Evolutionary conservation across 2,888 invertebrate genomes (phyloP), one percentile per base, ranked within the genome.

Genomic region (Tubiluchus corallicola): DNA sequence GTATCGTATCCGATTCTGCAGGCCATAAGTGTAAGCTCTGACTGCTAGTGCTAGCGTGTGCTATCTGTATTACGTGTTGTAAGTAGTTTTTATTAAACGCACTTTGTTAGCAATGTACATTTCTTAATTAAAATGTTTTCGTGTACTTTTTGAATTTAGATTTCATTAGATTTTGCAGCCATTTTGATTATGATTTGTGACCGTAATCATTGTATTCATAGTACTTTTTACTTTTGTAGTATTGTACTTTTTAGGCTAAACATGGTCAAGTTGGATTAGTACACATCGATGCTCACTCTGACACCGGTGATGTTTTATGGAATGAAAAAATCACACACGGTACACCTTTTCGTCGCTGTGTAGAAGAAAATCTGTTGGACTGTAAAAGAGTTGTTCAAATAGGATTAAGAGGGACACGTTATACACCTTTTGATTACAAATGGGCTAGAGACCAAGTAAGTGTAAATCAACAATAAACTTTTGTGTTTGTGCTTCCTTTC

Each of bases 281-380:
- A 3, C 64, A 65, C 45, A 52, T 65, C 1, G 64, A 65, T 48
- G 64, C 64, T 18, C 64, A 65, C 49, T 48, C 54, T 2, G 64
- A 65, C 48, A 57, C 58, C 0, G 55, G 50, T 20, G 62, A 63
- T 43, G 46, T 48, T 1, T 59, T 59, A 58, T 49, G 56, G 18
- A 59, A 57, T 1, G 58, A 57, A 43, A 55, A 54, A 50, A 58
- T 64, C 15, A 55, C 58, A 1, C 64, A 65, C 45, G 63, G 63
- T 2, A 63, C 63, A 9, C 58, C 63, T 1, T 61, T 65, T 48
- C 49, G 61, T 3, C 49, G 63, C 21, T 62, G 63, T 0, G 52
- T 59, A 15, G 64, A 65, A 45, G 62, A 63, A 40, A 59, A 60
- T 1, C 56, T 60, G 40, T 49, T 65, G 3, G 62, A 62, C 39